Evolutionary conservation across 2,888 invertebrate genomes (phyloP), one percentile per base, ranked within the genome.

Genomic region (Zelleria hepariella): DNA sequence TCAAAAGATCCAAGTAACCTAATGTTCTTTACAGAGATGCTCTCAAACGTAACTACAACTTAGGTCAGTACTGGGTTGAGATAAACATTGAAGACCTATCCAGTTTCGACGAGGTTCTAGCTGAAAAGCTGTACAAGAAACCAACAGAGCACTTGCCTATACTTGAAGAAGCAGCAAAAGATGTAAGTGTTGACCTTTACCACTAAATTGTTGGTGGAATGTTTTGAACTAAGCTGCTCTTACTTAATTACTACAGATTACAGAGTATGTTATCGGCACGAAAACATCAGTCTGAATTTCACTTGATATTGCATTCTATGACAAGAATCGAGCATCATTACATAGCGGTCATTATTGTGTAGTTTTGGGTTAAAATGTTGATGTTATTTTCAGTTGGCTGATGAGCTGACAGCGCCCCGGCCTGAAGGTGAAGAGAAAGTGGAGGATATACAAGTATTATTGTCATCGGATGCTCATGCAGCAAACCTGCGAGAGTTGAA

Each of bases 151-250:
- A 96, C 85, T 83, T 99, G 60, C 95, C 97, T 15, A 91, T 99
- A 67, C 94, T 99, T 76, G 99, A 99, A 85, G 98, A 98, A 80
- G 98, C 98, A 47, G 97, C 97, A 0, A 96, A 93, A 77, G 98
- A 98, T 82, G 95, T 86, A 70, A 61, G 52, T 24, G 23, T 25
- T 7, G 2, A 42, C 32, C 10, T 32, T 32, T 5, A 5, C 10
- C 8, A 10, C 7, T 5, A 5, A 32, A 2, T 32, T 32, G 2
- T n/a, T n/a, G n/a, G n/a, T n/a, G n/a, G n/a, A n/a, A n/a, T n/a
- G n/a, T 15, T 42, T 42, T 42, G 6, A 15, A 42, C 32, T 0
- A 15, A 42, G 15, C n/a, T n/a, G n/a, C n/a, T n/a, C n/a, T n/a
- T n/a, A n/a, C n/a, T n/a, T n/a, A n/a, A n/a, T n/a, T n/a, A n/a